Percentiles rank a stretch among this genome's conserved stretches.
Conservation (phyloP, 2,113 vertebrate species). For the Lucifuga dentata region DNA sequence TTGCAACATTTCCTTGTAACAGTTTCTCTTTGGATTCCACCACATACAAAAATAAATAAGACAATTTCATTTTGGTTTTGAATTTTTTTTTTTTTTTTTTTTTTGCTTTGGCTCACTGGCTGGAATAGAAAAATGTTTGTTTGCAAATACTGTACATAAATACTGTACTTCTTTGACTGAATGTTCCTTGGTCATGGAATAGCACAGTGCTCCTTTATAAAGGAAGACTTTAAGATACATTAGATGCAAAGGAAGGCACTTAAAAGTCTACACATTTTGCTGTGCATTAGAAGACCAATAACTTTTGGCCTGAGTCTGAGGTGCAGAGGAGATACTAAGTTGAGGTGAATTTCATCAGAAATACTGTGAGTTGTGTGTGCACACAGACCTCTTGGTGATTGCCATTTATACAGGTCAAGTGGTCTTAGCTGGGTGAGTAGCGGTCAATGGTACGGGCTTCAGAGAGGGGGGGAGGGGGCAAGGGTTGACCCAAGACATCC, state of each 20-base stretch:
- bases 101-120: constrained; percentile 81
- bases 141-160: constrained; percentile 79
- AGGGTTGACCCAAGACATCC: constrained; percentile 87
- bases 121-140: constrained; percentile 62
- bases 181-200: constrained; percentile 77
- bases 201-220: constrained; percentile 71
- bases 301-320: constrained; percentile 75
- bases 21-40: constrained; percentile 76
- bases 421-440: constrained; percentile 91
- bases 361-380: constrained; percentile 79
- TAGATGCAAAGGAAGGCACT: constrained; percentile 82
- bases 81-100: too few species aligned
- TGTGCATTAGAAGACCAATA: constrained; percentile 70
- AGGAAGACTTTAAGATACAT: constrained; percentile 72
- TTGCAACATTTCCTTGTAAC: constrained; percentile 73
- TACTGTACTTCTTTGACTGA: constrained; percentile 74
- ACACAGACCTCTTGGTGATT: constrained; percentile 62
- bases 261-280: constrained; percentile 70
- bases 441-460: constrained; percentile 91
- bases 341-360: constrained; percentile 82
- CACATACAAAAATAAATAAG: constrained; percentile 80
- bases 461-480: constrained; percentile 82
- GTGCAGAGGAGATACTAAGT: constrained; percentile 75
- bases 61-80: constrained; percentile 78
- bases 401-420: constrained; percentile 47